These are phyloP conservation scores for Pipa parva DNA, from an alignment of 2,113 vertebrate species.

Conservation along the genomic window DNA sequence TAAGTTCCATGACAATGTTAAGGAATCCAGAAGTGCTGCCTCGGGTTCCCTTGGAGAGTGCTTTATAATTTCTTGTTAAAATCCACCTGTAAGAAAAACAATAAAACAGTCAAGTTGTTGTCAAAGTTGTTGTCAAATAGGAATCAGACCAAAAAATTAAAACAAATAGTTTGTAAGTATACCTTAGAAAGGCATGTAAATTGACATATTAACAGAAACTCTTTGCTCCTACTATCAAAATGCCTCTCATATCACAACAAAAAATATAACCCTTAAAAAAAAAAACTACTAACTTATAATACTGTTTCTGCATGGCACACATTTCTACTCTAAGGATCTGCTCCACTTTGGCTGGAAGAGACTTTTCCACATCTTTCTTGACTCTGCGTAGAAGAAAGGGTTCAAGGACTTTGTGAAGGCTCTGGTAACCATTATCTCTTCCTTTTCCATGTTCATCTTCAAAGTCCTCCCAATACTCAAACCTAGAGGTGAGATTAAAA, in stretches of 20 bases:
- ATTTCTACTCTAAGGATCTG: conserved; percentile 97
- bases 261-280: too few relatives aligned
- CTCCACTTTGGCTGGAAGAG: conserved; percentile 95
- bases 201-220: too few relatives aligned
- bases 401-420: conserved; percentile 95
- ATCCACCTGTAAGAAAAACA: conserved; percentile 79
- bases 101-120: neutral
- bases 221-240: too few relatives aligned
- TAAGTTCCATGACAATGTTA: conserved; percentile 97
- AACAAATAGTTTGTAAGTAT: too few relatives aligned
- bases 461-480: conserved; percentile 96
- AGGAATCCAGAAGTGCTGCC: conserved; percentile 94
- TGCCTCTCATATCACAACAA: too few relatives aligned
- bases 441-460: conserved; percentile 93
- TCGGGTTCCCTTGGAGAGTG: conserved; percentile 83
- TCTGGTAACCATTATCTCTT: conserved; percentile 93
- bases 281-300: conserved; percentile 82
- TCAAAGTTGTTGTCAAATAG: neutral
- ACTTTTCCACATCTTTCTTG: conserved; percentile 98
- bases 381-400: conserved; percentile 93
- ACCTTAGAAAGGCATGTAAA: too few relatives aligned
- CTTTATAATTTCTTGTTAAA: conserved; percentile 96
- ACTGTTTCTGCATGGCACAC: conserved; percentile 94
- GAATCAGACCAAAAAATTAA: too few relatives aligned
- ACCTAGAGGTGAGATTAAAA: conserved; percentile 60